Evolutionary conservation across 2,888 invertebrate species (phyloP).

Genomic region (Diadegma fenestrale): DNA sequence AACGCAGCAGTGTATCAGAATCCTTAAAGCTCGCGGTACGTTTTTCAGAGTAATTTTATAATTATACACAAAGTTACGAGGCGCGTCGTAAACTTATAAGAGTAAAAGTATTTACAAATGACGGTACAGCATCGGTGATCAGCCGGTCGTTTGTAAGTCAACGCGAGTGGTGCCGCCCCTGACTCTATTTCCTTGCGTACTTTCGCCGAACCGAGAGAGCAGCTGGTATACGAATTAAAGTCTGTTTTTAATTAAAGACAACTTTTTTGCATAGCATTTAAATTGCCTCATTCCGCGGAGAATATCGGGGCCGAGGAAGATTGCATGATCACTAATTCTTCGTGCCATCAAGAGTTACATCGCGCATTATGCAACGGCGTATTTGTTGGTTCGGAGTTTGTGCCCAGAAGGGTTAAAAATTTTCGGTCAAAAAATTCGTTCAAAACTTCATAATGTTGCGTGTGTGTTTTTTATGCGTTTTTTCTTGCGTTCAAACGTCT

Average conservation of each 20-base stretch:
- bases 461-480: conserved; percentile 44
- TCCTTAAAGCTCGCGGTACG: background rate
- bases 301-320: conserved; percentile 52
- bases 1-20: background rate
- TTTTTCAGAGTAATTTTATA: conserved; percentile 69
- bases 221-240: conserved; percentile 78
- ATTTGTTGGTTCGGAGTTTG: background rate
- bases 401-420: too few species aligned
- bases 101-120: conserved; percentile 74
- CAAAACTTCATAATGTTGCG: conserved; percentile 22
- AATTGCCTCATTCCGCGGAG: conserved; percentile 80
- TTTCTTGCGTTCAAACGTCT: conserved; percentile 36
- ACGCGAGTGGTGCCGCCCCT: conserved; percentile 19
- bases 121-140: conserved; percentile 31
- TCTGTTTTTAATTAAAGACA: conserved; percentile 80
- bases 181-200: conserved; percentile 23
- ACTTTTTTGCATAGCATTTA: conserved; percentile 81
- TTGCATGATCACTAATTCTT: conserved; percentile 14
- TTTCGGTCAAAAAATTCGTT: too few species aligned
- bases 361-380: conserved; percentile 6
- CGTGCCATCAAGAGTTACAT: conserved; percentile 13
- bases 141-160: conserved; percentile 35
- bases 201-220: conserved; percentile 32
- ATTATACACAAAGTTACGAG: conserved; percentile 69
- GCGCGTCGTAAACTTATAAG: conserved; percentile 78